Evolutionary conservation across 35 echinoderm and acorn worm species (phyloP).

Genomic region (Ptychodera flava): DNA sequence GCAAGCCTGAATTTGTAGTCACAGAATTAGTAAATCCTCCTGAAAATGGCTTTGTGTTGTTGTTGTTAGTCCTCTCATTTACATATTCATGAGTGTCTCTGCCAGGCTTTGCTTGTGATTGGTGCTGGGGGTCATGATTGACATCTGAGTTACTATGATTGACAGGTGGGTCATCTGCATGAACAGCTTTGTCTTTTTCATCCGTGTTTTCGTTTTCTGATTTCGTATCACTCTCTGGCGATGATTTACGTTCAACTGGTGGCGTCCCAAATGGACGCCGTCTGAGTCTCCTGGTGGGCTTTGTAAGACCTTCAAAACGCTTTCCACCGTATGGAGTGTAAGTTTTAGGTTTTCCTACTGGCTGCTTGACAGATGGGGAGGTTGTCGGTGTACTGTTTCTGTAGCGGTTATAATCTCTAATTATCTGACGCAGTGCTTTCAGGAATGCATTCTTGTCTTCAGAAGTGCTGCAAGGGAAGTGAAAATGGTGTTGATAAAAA

Average conservation of each 20-base stretch:
- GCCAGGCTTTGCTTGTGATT: not conserved
- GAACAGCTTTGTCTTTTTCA: not conserved
- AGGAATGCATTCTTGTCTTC: slow-evolving; percentile 56
- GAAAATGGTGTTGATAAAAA: too few species aligned
- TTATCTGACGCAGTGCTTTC: slow-evolving; percentile 55
- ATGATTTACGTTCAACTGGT: not conserved
- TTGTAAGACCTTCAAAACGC: slow-evolving; percentile 44
- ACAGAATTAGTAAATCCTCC: too few species aligned
- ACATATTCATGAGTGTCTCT: too few species aligned
- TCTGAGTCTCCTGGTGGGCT: slow-evolving; percentile 57
- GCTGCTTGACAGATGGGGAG: slow-evolving; percentile 20
- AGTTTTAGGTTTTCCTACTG: slow-evolving; percentile 39
- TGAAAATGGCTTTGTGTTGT: too few species aligned
- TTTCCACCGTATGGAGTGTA: slow-evolving; percentile 63
- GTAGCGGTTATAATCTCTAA: slow-evolving; percentile 50
- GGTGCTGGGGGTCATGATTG: not conserved
- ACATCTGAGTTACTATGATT: not conserved
- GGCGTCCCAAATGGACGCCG: not conserved
- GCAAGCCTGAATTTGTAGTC: not conserved
- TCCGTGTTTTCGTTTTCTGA: not conserved
- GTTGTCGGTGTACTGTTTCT: slow-evolving; percentile 21
- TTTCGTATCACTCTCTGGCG: not conserved
- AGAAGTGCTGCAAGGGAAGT: slow-evolving; percentile 45
- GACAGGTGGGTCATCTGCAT: not conserved
- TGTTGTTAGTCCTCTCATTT: not conserved